phyloP scores from a whole-genome alignment of 2,888 invertebrate species.

The Drosophila acutilabella region DNA sequence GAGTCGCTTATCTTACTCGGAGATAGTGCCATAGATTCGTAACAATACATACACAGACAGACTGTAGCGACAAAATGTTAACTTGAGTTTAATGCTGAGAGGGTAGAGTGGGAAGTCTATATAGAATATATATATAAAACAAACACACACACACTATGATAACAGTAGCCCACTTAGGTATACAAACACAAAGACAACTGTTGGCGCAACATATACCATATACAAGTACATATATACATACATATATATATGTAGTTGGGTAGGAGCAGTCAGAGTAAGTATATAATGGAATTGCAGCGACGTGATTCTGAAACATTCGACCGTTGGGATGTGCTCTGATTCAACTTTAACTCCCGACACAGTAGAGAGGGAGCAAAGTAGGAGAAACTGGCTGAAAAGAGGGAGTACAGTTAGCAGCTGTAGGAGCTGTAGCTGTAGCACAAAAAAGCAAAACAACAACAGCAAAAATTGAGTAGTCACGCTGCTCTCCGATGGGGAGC shows the following conservation, averaged over 20 bases:
- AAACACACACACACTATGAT: conserved; percentile 33
- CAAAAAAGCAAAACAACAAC: conserved; percentile 30
- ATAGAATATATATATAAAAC: conserved; percentile 52
- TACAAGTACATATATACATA: conserved; percentile 14
- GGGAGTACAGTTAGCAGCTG: background rate
- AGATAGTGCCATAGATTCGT: conserved; percentile 38
- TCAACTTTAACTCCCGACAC: conserved; percentile 79
- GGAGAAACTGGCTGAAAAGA: background rate
- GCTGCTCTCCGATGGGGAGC: conserved; percentile 49
- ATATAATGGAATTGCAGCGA: conserved; percentile 85
- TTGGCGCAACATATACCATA: conserved; percentile 32
- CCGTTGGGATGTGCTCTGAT: conserved; percentile 85
- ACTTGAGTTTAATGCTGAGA: conserved; percentile 56
- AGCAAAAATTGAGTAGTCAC: conserved; percentile 72
- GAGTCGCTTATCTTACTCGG: conserved; percentile 40
- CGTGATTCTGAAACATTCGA: conserved; percentile 85
- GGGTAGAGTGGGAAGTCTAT: conserved; percentile 42
- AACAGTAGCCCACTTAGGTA: conserved; percentile 24
- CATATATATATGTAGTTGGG: background rate
- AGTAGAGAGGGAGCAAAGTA: conserved; percentile 37
- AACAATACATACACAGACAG: conserved; percentile 1
- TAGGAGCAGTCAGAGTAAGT: conserved; percentile 51
- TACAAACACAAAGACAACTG: conserved; percentile 24
- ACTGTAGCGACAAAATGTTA: conserved; percentile 62
- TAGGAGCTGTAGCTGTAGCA: conserved; percentile 8